Evolutionary conservation across 2,797 vertebrate genomes (phyloP).

Genomic region (Acanthopagrus latus): DNA sequence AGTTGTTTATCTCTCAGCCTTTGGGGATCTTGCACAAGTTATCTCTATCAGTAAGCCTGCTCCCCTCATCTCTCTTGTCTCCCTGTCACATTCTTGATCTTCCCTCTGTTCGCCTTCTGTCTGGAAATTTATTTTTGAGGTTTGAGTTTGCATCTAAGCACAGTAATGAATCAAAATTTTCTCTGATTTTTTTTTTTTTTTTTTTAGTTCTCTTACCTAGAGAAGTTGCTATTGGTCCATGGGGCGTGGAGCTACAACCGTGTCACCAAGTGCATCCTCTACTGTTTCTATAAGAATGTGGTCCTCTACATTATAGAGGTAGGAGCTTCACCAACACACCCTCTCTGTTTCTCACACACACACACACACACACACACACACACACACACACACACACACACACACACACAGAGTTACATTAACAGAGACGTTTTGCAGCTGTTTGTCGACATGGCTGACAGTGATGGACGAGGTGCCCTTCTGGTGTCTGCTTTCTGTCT

Average conservation of each 20-base stretch:
- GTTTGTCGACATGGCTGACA: constrained; percentile 84
- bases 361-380: constrained; percentile 47
- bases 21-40: constrained; percentile 33
- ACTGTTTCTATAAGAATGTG: constrained; percentile 99
- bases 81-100: constrained; percentile 25
- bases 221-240: constrained; percentile 96
- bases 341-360: constrained; percentile 15
- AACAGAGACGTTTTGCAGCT: constrained; percentile 86
- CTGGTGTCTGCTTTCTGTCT: constrained; percentile 86
- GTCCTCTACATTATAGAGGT: constrained; percentile 99
- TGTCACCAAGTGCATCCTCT: constrained; percentile 98
- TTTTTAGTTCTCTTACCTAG: constrained; percentile 92
- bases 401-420: constrained; percentile 71
- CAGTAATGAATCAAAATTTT: not conserved
- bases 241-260: constrained; percentile 99
- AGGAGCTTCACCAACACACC: constrained; percentile 65
- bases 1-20: constrained; percentile 48
- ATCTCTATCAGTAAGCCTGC: constrained; percentile 39
- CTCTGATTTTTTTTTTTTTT: constrained; percentile 10
- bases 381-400: constrained; percentile 43
- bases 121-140: not conserved
- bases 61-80: constrained; percentile 4
- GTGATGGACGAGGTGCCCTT: constrained; percentile 85
- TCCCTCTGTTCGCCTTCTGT: not conserved
- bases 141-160: not conserved